Percentiles rank a stretch among this genome's conserved stretches.
Evolutionary conservation across 2,797 vertebrate species (phyloP).

Genomic region (Manis javanica): DNA sequence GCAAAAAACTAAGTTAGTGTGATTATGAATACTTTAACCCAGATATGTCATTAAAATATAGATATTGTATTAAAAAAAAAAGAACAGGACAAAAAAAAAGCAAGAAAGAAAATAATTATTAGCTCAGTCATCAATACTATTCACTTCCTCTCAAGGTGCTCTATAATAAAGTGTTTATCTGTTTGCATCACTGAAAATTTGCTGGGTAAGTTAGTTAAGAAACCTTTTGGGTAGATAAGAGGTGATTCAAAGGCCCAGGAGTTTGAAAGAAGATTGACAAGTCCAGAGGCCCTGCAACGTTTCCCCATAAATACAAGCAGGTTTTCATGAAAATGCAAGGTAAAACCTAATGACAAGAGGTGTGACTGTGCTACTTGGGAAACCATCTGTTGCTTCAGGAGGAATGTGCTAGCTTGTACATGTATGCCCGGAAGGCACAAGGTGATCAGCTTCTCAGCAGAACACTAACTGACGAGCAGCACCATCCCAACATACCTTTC

Average conservation of each 20-base stretch:
- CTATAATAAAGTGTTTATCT: background rate
- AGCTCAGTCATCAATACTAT: background rate
- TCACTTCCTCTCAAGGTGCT: background rate
- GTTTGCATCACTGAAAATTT: background rate
- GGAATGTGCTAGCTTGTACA: background rate
- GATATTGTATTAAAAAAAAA: background rate
- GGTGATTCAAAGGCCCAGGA: background rate
- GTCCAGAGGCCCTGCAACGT: background rate
- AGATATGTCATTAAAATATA: conserved; percentile 10
- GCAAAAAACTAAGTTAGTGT: background rate
- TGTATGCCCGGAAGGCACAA: background rate
- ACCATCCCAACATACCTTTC: background rate
- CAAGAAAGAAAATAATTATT: background rate
- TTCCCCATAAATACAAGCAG: background rate
- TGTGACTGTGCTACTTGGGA: background rate
- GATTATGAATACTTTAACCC: background rate
- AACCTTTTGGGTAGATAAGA: background rate
- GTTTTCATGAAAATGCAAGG: background rate
- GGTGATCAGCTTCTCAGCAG: background rate
- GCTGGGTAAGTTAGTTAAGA: background rate
- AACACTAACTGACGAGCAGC: background rate
- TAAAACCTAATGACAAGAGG: background rate
- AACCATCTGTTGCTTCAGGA: background rate
- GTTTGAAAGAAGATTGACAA: background rate
- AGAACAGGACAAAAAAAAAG: background rate